Evolutionary conservation across 2,888 invertebrate species (phyloP).

Genomic region (Caenorhabditis japonica): DNA sequence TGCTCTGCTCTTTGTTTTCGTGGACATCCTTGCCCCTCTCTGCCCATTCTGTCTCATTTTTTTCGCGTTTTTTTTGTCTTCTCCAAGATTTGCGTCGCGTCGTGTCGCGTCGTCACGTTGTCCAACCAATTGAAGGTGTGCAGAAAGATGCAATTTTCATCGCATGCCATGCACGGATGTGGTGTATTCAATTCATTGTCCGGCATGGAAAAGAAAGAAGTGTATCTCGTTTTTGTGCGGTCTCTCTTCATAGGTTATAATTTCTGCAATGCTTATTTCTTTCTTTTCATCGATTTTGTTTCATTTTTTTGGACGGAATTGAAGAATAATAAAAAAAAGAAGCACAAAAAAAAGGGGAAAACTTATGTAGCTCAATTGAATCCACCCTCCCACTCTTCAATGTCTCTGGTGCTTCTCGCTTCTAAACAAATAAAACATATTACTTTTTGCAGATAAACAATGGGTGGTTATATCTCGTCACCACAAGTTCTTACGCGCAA

Average conservation of each 20-base stretch:
- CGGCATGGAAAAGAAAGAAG: too few relatives aligned
- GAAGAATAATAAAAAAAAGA: too few relatives aligned
- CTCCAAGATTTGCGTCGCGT: slow-evolving; percentile 22
- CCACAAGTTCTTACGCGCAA: slow-evolving; percentile 49
- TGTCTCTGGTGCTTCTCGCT: slow-evolving; percentile 1
- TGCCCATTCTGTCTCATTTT: slow-evolving; percentile 17
- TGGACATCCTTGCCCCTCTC: slow-evolving; percentile 19
- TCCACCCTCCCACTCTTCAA: slow-evolving; percentile 26
- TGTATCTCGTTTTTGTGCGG: too few relatives aligned
- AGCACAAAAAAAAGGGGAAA: slow-evolving; percentile 7
- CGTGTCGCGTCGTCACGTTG: slow-evolving; percentile 31
- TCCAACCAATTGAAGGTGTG: slow-evolving; percentile 25
- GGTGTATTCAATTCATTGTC: too few relatives aligned
- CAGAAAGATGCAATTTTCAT: slow-evolving; percentile 15
- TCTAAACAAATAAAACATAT: neutral
- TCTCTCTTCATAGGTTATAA: too few relatives aligned
- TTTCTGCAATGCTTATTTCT: too few relatives aligned
- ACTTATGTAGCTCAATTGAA: slow-evolving; percentile 27
- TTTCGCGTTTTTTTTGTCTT: slow-evolving; percentile 19
- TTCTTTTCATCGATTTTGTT: too few relatives aligned
- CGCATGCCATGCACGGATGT: too few relatives aligned
- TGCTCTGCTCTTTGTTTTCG: slow-evolving; percentile 46
- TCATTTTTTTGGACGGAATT: too few relatives aligned
- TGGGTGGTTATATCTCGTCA: slow-evolving; percentile 56
- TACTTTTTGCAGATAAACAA: slow-evolving; percentile 40